Evolutionary conservation across 1,140 invertebrate species (phyloP).

Genomic region (Penaeus vannamei): DNA sequence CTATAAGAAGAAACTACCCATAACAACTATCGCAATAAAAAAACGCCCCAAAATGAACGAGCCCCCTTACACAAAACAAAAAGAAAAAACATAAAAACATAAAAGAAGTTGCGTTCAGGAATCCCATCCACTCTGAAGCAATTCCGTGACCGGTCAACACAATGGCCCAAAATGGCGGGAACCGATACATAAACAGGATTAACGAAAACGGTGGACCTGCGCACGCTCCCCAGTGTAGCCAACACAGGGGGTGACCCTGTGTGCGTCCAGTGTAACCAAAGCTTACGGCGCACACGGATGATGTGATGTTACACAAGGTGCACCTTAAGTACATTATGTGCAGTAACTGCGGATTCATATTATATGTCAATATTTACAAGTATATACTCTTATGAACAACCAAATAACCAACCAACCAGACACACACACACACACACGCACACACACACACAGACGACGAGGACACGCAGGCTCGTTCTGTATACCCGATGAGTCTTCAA

Average conservation of each 20-base stretch:
- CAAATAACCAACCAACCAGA: not conserved
- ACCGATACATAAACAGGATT: constrained; percentile 56
- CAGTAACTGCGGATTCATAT: too few species aligned
- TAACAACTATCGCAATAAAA: constrained; percentile 20
- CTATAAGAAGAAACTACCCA: constrained; percentile 5
- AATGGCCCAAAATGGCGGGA: constrained; percentile 46
- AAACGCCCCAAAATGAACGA: constrained; percentile 5
- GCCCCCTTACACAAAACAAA: constrained; percentile 23
- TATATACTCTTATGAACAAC: not conserved
- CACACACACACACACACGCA: constrained; percentile 7
- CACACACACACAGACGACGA: too few species aligned
- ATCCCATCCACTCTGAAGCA: constrained; percentile 54
- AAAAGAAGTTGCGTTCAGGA: constrained; percentile 42
- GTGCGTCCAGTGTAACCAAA: not conserved
- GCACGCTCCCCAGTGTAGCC: too few species aligned
- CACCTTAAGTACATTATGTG: too few species aligned
- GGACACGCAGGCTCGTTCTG: too few species aligned
- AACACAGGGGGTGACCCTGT: not conserved
- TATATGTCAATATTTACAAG: not conserved
- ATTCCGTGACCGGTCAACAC: constrained; percentile 53
- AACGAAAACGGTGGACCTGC: constrained; percentile 34
- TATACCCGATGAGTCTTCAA: too few species aligned
- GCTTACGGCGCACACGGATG: too few species aligned
- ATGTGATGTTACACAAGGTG: too few species aligned
- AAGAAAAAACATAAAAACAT: constrained; percentile 44